Evolutionary conservation across 2,113 vertebrate species (phyloP), one percentile per base, ranked within the genome.

Genomic region (Oreochromis aureus): DNA sequence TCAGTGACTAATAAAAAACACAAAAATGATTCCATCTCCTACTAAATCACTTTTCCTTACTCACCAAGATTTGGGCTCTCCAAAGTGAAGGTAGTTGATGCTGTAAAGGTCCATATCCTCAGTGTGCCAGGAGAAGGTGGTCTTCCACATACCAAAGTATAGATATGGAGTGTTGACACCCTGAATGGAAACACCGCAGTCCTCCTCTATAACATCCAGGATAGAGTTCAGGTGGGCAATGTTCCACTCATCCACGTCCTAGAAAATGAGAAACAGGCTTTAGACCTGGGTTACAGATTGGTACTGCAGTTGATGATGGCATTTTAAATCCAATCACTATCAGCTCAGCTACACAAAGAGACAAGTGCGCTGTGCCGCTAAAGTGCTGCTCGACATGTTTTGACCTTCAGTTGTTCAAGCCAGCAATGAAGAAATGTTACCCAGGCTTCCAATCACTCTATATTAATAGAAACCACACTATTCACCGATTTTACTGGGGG

Each of bases 141-240:
- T 99, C 95, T 99, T 99, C 98, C 98, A 99, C 98, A 99, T 99
- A 82, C 98, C 98, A 91, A 99, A 99, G 95, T 99, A 99, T 0
- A 99, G 96, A 92, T 99, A 99, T 0, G 98, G 98, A 0, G 98
- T 99, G 96, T 99, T 99, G 44, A 99, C 98, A 13, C 98, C 98
- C 91, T 99, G 98, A 18, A 99, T 98, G 79, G 97, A 98, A 83
- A 99, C 98, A 18, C 98, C 98, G 39, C 97, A 98, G 80, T 99
- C 98, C 93, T 99, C 98, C 94, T 96, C 97, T 24, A 99, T 97
- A 80, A 99, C 96, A 89, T 99, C 98, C 95, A 99, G 91, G 93
- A 99, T 97, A 2, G 98, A 99, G 94, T 99, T 98, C 86, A 99
- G 95, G 92, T 96, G 98, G 48, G 96, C 97, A 81, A 99, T 98